A percentile compares a stretch with the other conserved stretches of the same genome.
Conservation (phyloP, 2,113 vertebrate genomes). For the Alethe castanea region DNA sequence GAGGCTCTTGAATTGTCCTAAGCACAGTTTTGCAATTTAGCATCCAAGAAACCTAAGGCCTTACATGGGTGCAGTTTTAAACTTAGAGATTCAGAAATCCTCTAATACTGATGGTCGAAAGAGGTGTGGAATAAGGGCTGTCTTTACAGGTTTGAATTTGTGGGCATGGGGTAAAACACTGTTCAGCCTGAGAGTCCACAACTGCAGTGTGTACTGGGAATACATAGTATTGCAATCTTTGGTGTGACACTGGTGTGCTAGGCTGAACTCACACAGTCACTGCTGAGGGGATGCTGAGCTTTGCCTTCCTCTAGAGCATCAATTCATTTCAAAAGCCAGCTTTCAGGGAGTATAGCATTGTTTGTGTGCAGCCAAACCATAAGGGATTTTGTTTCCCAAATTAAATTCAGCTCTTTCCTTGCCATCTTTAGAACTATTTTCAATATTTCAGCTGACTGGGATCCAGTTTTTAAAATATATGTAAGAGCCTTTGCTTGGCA, state of each 20-base stretch:
- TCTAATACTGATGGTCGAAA: background rate
- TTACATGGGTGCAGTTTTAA: background rate
- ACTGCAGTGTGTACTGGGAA: background rate
- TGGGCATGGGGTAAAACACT: background rate
- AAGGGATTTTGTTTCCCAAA: background rate
- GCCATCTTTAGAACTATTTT: background rate
- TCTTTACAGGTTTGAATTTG: background rate
- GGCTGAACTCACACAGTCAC: background rate
- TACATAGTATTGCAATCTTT: background rate
- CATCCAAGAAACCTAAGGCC: background rate
- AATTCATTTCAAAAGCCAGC: background rate
- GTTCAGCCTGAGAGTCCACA: background rate
- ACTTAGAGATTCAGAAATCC: background rate
- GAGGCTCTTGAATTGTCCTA: background rate
- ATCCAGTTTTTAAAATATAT: background rate
- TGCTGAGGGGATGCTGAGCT: background rate
- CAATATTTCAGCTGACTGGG: background rate
- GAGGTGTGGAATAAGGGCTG: background rate
- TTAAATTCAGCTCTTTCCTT: slow-evolving; percentile 12
- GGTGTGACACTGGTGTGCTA: background rate
- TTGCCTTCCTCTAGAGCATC: background rate
- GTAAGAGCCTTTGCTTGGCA: background rate
- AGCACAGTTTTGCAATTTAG: background rate
- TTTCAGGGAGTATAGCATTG: background rate
- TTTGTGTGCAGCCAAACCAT: slow-evolving; percentile 16